Percentiles rank a stretch among this genome's conserved stretches.
phyloP scores from a whole-genome alignment of 2,888 invertebrate genomes.

The Herminia tarsipennalis region DNA sequence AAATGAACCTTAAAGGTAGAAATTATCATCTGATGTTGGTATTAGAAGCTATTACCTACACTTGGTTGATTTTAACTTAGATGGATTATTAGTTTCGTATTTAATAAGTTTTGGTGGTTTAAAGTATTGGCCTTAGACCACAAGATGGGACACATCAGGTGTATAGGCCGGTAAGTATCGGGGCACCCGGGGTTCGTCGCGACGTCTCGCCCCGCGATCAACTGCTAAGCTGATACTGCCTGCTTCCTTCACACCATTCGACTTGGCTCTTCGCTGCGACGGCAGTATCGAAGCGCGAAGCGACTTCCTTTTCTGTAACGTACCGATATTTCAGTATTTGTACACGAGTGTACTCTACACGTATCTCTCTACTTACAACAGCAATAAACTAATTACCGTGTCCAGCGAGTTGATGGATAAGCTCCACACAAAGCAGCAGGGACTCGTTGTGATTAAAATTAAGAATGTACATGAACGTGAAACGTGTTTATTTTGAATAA shows the following conservation, averaged over 20 bases:
- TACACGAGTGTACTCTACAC: slow-evolving; percentile 11
- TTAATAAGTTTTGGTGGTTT: no score
- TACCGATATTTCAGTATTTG: no score
- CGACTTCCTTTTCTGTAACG: slow-evolving; percentile 94
- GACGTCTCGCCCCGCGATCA: slow-evolving; percentile 88
- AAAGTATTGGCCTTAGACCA: slow-evolving; percentile 84
- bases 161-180: slow-evolving; percentile 91
- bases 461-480: slow-evolving; percentile 70
- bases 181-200: slow-evolving; percentile 88
- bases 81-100: no score
- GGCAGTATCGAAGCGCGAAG: slow-evolving; percentile 91
- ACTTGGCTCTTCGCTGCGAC: slow-evolving; percentile 91
- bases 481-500: slow-evolving; percentile 69
- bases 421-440: slow-evolving; percentile 64
- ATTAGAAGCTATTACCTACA: no score
- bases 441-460: slow-evolving; percentile 64
- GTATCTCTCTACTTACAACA: slow-evolving; percentile 72
- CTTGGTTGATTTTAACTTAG: no score
- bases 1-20: no score
- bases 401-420: slow-evolving; percentile 55
- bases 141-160: slow-evolving; percentile 92
- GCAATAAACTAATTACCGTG: slow-evolving; percentile 53
- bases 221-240: slow-evolving; percentile 93
- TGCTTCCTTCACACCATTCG: slow-evolving; percentile 92
- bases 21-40: no score